These are phyloP conservation scores for Epistrophe eligans DNA, from an alignment of 2,888 invertebrate species.

Conservation along the genomic window DNA sequence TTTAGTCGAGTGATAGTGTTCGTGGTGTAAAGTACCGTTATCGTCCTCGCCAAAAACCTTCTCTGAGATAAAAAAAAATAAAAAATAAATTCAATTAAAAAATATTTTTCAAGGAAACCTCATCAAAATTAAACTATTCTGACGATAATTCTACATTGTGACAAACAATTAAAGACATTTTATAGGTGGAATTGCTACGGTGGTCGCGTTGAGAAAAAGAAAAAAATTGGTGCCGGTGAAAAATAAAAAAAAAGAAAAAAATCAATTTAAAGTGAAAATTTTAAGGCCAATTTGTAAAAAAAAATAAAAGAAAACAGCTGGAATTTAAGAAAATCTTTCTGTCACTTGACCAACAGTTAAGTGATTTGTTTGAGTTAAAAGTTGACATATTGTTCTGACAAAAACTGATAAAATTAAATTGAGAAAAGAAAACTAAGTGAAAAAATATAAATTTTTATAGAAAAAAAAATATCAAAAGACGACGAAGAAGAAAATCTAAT, in stretches of 20 bases:
- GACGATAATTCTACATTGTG: neutral
- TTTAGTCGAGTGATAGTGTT: constrained; percentile 78
- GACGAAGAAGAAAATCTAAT: constrained; percentile 70
- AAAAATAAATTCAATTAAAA: constrained; percentile 33
- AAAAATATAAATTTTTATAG: constrained; percentile 17
- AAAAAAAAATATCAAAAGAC: constrained; percentile 35
- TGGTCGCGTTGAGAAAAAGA: neutral
- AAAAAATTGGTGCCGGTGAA: constrained; percentile 60
- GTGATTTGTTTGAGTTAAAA: constrained; percentile 31
- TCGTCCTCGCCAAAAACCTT: constrained; percentile 20
- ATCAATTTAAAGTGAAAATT: constrained; percentile 64
- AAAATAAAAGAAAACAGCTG: constrained; percentile 44
- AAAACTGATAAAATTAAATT: constrained; percentile 35
- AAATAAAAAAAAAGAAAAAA: constrained; percentile 17
- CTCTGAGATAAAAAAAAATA: constrained; percentile 3
- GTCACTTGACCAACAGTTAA: neutral
- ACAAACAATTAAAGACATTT: neutral
- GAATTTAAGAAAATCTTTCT: constrained; percentile 45
- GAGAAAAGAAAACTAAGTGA: constrained; percentile 5
- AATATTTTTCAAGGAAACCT: constrained; percentile 6
- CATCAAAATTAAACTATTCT: constrained; percentile 1
- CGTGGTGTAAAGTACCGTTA: constrained; percentile 61
- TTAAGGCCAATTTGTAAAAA: constrained; percentile 8
- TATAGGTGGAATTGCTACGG: neutral
- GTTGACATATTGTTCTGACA: constrained; percentile 14